Evolutionary conservation across 1,140 invertebrate species (phyloP), one percentile per base, ranked within the genome.

Genomic region (Drosophila baimaii): DNA sequence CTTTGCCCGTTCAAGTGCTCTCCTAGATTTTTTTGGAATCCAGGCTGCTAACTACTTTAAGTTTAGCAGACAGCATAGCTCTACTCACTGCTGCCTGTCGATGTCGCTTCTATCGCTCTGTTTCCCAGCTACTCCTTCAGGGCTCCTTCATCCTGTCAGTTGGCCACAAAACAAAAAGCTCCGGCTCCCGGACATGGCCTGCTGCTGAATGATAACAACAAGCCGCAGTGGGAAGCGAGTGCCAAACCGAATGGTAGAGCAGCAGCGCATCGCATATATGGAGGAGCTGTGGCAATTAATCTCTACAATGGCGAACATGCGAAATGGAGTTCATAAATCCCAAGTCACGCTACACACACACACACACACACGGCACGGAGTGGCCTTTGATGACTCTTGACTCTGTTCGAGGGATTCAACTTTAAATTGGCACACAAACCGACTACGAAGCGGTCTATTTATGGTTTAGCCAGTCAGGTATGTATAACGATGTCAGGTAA

Each of bases 281-380:
- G 62, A 54, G 55, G 77, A 79, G 70, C 75, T 62, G 70, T 79
- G 83, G 83, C 83, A 86, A 88, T 86, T 86, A 86, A 86, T 88
- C 83, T 86, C 86, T 77, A 88, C 83, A 86, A 86, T 86, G 61
- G 68, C 79, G 68, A 82, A 86, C 83, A 86, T 77, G 83, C 79
- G 79, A 88, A 88, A 88, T 86, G 83, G 79, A 86, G 79, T 86
- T 86, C 79, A 86, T 86, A 86, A 86, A 86, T 86, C 81, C 76
- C 83, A 79, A 88, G 83, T 83, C 76, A 86, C 79, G 83, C 82
- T 68, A 23, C 65, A 70, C 68, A 69, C 25, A n/a, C n/a, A n/a
- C n/a, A n/a, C n/a, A n/a, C 68, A 23, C 65, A 70, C 68, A 69
- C 25, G 47, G 51, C 23, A 39, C 33, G 31, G 51, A 73, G 61